These are phyloP conservation scores for Pelmatolapia mariae DNA, from an alignment of 2,113 vertebrate species.

Conservation along the genomic window DNA sequence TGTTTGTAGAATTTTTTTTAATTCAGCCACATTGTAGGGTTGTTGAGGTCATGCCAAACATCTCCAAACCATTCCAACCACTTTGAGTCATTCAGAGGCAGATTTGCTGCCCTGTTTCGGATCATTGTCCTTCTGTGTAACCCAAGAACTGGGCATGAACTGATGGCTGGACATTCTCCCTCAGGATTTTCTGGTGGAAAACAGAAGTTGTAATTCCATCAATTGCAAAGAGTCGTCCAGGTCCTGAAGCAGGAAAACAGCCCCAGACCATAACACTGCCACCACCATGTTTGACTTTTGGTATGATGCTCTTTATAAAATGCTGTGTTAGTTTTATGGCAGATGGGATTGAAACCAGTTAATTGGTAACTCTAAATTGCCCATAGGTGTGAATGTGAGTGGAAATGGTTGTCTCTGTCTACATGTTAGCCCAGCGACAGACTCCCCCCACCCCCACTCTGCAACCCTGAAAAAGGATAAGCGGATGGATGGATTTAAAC, in stretches of 20 bases:
- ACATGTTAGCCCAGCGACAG: not conserved
- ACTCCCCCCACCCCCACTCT: not conserved
- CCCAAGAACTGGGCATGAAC: not conserved
- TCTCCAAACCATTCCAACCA: not conserved
- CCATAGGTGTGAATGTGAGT: not conserved
- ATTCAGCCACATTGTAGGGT: accelerated
- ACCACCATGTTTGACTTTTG: not conserved
- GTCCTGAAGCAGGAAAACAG: accelerated
- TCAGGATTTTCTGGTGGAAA: not conserved
- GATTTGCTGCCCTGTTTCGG: not conserved
- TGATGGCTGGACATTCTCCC: not conserved
- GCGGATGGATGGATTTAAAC: not conserved
- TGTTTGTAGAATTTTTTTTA: not conserved
- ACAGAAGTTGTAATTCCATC: not conserved
- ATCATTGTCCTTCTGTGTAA: not conserved
- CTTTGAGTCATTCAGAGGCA: accelerated
- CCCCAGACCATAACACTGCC: not conserved
- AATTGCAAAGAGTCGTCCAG: accelerated
- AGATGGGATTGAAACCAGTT: accelerated
- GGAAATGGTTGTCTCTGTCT: not conserved
- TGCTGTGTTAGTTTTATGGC: not conserved
- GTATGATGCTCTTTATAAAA: not conserved
- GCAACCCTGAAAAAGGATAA: accelerated
- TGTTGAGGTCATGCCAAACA: not conserved
- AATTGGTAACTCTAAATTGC: not conserved